Evolutionary conservation across 2,113 vertebrate species (phyloP).

Genomic region (Clarias gariepinus): DNA sequence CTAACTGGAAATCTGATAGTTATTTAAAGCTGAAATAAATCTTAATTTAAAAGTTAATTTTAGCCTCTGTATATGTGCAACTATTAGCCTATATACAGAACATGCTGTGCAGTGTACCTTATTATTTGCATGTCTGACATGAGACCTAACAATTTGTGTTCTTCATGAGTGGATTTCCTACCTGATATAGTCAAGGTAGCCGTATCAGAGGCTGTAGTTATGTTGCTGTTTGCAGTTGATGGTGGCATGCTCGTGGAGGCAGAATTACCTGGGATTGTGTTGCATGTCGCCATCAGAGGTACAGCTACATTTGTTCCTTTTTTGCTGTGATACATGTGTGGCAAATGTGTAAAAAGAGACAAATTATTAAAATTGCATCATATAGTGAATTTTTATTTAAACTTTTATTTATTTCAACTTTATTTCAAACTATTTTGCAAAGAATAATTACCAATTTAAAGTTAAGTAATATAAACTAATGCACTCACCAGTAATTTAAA

Average conservation of each 20-base stretch:
- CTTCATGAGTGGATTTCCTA: not conserved
- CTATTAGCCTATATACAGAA: not conserved
- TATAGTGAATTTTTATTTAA: not conserved
- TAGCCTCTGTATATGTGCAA: not conserved
- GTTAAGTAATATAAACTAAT: not conserved
- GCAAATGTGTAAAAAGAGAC: not conserved
- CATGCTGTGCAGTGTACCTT: not conserved
- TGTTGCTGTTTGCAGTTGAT: not conserved
- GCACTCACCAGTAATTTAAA: slow-evolving; percentile 61
- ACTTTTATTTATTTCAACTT: no score
- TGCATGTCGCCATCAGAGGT: slow-evolving; percentile 54
- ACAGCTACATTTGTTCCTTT: slow-evolving; percentile 40
- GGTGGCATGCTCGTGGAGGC: not conserved
- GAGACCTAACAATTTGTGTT: not conserved
- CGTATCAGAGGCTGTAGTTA: not conserved
- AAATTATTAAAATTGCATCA: not conserved
- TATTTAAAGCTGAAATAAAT: not conserved
- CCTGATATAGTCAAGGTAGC: not conserved
- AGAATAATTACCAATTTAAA: not conserved
- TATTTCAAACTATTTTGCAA: not conserved
- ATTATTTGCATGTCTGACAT: not conserved
- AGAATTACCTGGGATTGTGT: not conserved
- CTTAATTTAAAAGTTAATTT: not conserved
- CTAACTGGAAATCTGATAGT: not conserved
- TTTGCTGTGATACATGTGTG: slow-evolving; percentile 52